Conservation (phyloP, 2,888 invertebrate genomes). For the Crematogaster levior region DNA sequence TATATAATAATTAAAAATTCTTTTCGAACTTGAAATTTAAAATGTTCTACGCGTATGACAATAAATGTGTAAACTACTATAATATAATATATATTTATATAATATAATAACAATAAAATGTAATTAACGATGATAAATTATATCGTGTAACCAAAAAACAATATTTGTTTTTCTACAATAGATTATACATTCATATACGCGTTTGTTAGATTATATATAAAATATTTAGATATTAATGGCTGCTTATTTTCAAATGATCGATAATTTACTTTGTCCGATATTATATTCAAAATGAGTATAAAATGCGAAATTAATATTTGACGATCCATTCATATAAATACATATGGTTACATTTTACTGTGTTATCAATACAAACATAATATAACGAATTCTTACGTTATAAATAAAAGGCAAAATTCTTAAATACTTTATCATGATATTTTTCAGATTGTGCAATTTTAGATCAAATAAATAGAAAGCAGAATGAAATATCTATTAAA, state of each 20-base stretch:
- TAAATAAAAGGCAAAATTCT: neutral
- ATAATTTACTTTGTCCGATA: neutral
- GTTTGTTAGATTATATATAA: neutral
- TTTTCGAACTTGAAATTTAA: neutral
- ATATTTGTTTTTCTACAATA: neutral
- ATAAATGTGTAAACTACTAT: neutral
- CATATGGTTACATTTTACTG: neutral
- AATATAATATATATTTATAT: too few species aligned
- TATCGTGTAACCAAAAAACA: neutral
- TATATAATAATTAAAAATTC: neutral
- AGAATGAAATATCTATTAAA: neutral
- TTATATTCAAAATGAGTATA: neutral
- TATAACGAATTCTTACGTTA: neutral
- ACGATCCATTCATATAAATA: neutral
- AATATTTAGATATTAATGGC: neutral
- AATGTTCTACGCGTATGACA: neutral
- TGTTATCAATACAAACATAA: neutral
- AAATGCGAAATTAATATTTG: constrained; percentile 6
- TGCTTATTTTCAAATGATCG: neutral
- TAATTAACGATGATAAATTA: neutral
- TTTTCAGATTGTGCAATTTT: neutral
- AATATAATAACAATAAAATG: neutral
- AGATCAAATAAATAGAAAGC: neutral
- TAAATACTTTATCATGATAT: too few species aligned
- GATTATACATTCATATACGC: neutral